Evolutionary conservation across 2,797 vertebrate species (phyloP), one percentile per base, ranked within the genome.

Genomic region (Girardinus metallicus): DNA sequence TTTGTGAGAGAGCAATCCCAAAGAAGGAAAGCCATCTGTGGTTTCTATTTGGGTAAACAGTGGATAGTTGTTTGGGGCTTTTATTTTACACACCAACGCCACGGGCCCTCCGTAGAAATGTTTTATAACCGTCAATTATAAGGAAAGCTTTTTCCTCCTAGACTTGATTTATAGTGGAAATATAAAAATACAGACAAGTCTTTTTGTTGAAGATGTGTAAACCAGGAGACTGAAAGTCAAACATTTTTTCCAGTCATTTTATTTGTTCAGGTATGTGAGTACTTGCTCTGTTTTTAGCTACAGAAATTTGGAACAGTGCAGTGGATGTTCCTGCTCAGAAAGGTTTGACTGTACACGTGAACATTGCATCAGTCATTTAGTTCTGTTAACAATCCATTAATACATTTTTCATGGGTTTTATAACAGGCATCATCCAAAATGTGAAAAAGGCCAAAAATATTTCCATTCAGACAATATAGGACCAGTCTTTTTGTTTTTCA

Each of bases 21-120:
- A 74, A 83, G 71, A 76, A 43, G 51, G 62, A 80, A 36, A 84
- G 88, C 82, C 66, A 86, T 88, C 80, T 80, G 90, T 5, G 83
- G 90, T 90, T 91, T 88, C 91, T 92, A 88, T 93, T 94, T 93
- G 84, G 88, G 86, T 88, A 92, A 94, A 94, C 88, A 91, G 79
- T 76, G 81, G 71, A 88, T 78, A 88, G 79, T 80, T 81, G 79
- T 88, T 88, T 81, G 77, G 84, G 81, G 79, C 90, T 88, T 93
- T 90, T 87, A 89, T 90, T 92, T 91, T 76, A 91, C 89, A 92
- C 91, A 88, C 91, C 80, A 88, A 89, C 85, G 60, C 87, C 91
- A 93, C 31, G 75, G 80, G 83, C 55, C 83, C 73, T 86, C 74
- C 77, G 87, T 86, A 86, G 82, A 83, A 53, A 86, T 83, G 89